Base-by-base conservation (phyloP, 2,888 invertebrate species). In the Cepaea hortensis region DNA sequence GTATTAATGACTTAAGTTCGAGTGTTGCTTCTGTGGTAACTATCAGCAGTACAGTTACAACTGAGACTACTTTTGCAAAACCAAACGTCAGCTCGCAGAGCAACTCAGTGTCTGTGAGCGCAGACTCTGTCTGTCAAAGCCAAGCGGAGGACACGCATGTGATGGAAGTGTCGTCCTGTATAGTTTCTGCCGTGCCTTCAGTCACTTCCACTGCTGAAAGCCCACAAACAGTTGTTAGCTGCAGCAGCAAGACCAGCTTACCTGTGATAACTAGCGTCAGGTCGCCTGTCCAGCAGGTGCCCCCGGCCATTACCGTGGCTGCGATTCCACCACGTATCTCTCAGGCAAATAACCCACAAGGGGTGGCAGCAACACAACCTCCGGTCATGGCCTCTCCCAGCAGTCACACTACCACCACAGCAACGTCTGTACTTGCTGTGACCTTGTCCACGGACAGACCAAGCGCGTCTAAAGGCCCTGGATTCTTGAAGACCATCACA, bases 281-380 rank as follows among this genome's bases (percentile, higher is more conserved):
- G 62, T 84, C 85, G 46, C 90, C 90, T 73, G 87, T 91, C 48
- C 90, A 88, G 68, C 91, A 90, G 83, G 81, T 90, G 11, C 79
- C 90, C 18, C 87, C 89, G 65, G 88, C 91, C 46, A 89, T 90
- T 77, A 89, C 91, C 85, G 87, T 91, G 81, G 89, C 88, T 46
- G 88, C 89, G 61, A 82, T 87, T 50, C 62, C 89, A 18, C 82
- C 5, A 4, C 48, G 15, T 3, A 75, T 13, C 73, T 88, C 48
- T 20, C 88, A 85, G 55, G 61, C 83, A 15, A 83, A 46, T 68
- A 81, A 73, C 48, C 73, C 65, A 50, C 48, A 62, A 4, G 68
- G 82, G 15, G n/a, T 82, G 82, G 76, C 73, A 35, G 23, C 82
- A 4, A 68, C 82, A 18, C 86, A 81, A 4, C 68, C 82, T 46